phyloP scores from a whole-genome alignment of 2,888 invertebrate species.

The Drosophila paramelanica region DNA sequence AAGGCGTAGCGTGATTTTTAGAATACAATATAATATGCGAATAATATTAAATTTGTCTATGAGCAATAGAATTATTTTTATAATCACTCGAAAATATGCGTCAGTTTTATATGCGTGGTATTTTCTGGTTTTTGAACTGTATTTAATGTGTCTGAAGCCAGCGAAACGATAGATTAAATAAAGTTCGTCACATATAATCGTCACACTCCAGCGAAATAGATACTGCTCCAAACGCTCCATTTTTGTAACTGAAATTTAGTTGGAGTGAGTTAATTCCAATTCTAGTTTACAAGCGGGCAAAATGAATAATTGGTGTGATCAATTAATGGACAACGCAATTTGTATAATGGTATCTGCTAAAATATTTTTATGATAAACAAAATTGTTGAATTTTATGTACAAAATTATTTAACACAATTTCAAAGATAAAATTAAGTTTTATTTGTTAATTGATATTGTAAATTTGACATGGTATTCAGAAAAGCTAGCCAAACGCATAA shows the following conservation, averaged over 20 bases:
- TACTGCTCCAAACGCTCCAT: conserved; percentile 12
- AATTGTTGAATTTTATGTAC: too few species aligned
- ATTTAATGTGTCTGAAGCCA: background rate
- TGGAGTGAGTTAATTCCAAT: background rate
- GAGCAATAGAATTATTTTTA: background rate
- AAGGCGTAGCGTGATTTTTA: background rate
- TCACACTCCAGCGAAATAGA: background rate
- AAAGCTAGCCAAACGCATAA: conserved; percentile 3
- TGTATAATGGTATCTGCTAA: conserved; percentile 1
- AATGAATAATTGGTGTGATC: background rate
- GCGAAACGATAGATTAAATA: conserved; percentile 4
- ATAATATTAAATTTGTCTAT: background rate
- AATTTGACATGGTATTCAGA: conserved; percentile 13
- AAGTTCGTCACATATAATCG: background rate
- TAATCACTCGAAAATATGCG: background rate
- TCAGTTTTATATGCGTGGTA: background rate
- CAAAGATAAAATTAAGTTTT: too few species aligned
- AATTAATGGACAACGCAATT: background rate
- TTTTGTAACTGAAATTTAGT: background rate
- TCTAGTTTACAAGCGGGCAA: background rate
- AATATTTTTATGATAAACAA: too few species aligned
- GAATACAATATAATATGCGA: background rate
- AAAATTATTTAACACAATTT: too few species aligned
- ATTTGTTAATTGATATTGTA: conserved; percentile 1
- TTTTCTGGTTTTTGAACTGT: background rate